Base-by-base conservation (phyloP, 2,888 invertebrate species). In the Heteropelma amictum region DNA sequence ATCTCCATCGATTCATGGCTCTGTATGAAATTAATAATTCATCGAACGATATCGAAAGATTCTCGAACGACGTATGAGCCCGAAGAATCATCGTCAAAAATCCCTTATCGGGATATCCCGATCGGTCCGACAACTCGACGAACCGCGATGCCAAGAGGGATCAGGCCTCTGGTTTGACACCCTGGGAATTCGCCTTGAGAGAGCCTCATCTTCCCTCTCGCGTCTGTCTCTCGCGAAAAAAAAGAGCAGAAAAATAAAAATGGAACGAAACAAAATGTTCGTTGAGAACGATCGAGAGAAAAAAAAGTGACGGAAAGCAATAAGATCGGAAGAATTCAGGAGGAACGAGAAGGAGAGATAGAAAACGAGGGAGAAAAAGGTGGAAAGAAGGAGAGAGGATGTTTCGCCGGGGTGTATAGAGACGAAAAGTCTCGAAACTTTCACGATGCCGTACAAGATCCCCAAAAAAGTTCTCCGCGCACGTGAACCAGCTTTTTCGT, bases 121-220 rank as follows among this genome's bases (percentile, higher is more conserved):
- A 80, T 80, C 78, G 77, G 61, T 67, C 79, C 81, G 82, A 83
- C 82, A 83, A 79, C 73, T 72, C 72, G 82, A 80, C 77, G 80
- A 84, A 80, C 83, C 84, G 53, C 67, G 72, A 67, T 69, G 74
- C 74, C 77, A 60, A 67, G 70, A 63, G 60, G 70, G 78, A 77
- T 78, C 78, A 77, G 69, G 69, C 51, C 63, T 26, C 30, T 33
- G 49, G 74, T 75, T 76, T 77, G 79, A 80, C 77, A 80, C 77
- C 76, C 72, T 78, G 78, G 72, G 78, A 78, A 78, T 70, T 75
- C 49, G 56, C 35, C 65, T 58, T 19, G 75, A 72, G 40, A 40
- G 54, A n/a, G 58, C 42, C 60, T 65, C 64, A 47, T 63, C 60
- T 30, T 56, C 75, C 51, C 60, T 47, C 69, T 12, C 61, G 61